Evolutionary conservation across 2,888 invertebrate species (phyloP).

Genomic region (Anagyrus pseudococci): DNA sequence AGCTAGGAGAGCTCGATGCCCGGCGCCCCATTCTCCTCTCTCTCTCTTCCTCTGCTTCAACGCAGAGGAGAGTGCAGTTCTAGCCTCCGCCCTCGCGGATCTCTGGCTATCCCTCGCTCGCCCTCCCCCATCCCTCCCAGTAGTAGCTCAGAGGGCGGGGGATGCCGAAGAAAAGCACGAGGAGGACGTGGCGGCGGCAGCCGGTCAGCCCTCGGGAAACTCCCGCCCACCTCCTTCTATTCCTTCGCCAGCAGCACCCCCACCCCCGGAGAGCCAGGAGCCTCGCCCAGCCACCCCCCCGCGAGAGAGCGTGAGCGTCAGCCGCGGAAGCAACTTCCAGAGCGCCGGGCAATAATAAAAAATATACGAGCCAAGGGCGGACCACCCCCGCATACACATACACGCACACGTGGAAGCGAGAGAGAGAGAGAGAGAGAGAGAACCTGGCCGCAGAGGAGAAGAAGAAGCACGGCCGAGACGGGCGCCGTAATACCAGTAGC

Average conservation of each 20-base stretch:
- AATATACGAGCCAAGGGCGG: conserved; percentile 51
- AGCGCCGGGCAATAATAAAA: conserved; percentile 56
- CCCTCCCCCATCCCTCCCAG: neutral
- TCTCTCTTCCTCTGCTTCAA: too few relatives aligned
- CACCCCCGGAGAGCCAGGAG: neutral
- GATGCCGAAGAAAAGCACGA: neutral
- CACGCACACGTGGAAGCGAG: conserved; percentile 39
- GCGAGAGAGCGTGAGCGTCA: too few relatives aligned
- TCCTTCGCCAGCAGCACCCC: conserved; percentile 22
- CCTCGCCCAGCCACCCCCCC: too few relatives aligned
- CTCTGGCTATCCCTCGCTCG: conserved; percentile 12
- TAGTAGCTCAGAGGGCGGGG: neutral
- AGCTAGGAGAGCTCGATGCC: conserved; percentile 37
- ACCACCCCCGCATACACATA: conserved; percentile 40
- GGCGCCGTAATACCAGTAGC: conserved; percentile 16
- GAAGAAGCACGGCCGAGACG: conserved; percentile 40
- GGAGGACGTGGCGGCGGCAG: neutral
- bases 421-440: too few relatives aligned
- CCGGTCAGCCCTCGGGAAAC: conserved; percentile 13
- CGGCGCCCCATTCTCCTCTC: conserved; percentile 19
- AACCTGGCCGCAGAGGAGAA: too few relatives aligned
- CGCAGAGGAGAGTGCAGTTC: too few relatives aligned
- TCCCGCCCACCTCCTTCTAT: neutral
- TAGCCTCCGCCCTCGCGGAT: conserved; percentile 3
- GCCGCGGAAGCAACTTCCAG: too few relatives aligned